Base-by-base conservation (phyloP, 2,888 invertebrate genomes). In the Limnephilus marmoratus region DNA sequence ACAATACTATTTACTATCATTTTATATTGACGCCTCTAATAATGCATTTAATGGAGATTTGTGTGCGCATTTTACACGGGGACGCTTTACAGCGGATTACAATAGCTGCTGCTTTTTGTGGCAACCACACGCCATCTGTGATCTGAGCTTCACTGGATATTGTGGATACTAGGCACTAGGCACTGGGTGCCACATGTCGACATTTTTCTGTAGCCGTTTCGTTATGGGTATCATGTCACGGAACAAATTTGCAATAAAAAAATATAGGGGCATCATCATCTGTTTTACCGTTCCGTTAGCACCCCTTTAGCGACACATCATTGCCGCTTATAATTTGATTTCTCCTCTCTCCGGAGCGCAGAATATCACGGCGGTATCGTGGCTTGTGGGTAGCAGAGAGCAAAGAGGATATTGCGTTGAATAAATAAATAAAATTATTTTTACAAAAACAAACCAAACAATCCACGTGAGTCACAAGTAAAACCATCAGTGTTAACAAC, bases 11-110 rank as follows among this genome's bases (percentile, higher is more conserved):
- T 90, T 90, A 85, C 68, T 85, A 90, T 82, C 68, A 90, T 91
- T 90, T 92, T 91, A 92, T 91, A 93, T 91, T 92, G 92, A 93
- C 88, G 89, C 93, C 91, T 90, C 92, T 88, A 93, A 92, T 91
- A 93, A 93, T 92, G 91, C 92, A 91, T 91, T 93, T 91, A 93
- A 92, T 92, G 92, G 92, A 91, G 92, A 93, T 93, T 92, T 91
- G 93, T 90, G 92, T 91, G 92, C 80, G 93, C 93, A 92, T 93
- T 93, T 92, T 93, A 91, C 93, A 92, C 91, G 89, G 80, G 90
- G 92, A 89, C 90, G 92, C 93, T 92, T 93, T 93, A 91, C 88
- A 90, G 49, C 90, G 34, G 34, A 91, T 82, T 90, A 93, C 93
- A 93, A 93, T 91, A 49, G 92, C 86, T 85, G 90, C 82, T 83